A percentile compares a stretch with the other conserved stretches of the same genome.
Evolutionary conservation across 2,888 invertebrate species (phyloP).

Genomic region (Xylophagus ater): DNA sequence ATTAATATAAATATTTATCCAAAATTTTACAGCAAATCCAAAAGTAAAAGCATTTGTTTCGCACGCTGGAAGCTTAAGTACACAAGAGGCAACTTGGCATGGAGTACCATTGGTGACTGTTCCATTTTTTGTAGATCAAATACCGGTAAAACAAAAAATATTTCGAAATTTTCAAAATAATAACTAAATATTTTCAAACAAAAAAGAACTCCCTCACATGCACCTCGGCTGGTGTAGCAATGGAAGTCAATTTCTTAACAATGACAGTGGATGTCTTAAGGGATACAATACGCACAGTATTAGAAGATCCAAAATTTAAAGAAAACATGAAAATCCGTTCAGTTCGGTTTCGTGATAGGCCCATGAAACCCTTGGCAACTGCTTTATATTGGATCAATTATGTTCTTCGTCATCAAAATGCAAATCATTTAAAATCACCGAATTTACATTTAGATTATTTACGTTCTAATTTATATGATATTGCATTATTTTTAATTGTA

Average conservation of each 20-base stretch:
- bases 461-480: conserved; percentile 38
- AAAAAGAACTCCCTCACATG: conserved; percentile 14
- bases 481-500: conserved; percentile 20
- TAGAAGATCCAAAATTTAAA: conserved; percentile 15
- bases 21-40: conserved; percentile 21
- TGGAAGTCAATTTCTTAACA: conserved; percentile 18
- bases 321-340: conserved; percentile 34
- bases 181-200: neutral
- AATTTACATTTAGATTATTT: conserved; percentile 38
- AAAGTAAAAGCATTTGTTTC: conserved; percentile 26
- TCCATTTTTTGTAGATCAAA: conserved; percentile 28
- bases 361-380: conserved; percentile 43
- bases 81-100: conserved; percentile 28
- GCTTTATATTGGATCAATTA: conserved; percentile 51
- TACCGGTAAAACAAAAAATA: conserved; percentile 11
- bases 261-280: conserved; percentile 18
- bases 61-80: conserved; percentile 28
- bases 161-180: neutral
- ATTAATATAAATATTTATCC: conserved; percentile 1
- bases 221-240: conserved; percentile 17
- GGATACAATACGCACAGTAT: too few species aligned
- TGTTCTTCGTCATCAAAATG: conserved; percentile 43
- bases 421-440: conserved; percentile 39
- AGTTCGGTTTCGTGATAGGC: conserved; percentile 40
- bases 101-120: conserved; percentile 29